Base-by-base conservation (phyloP, 2,113 vertebrate species). In the Pterophyllum scalare region DNA sequence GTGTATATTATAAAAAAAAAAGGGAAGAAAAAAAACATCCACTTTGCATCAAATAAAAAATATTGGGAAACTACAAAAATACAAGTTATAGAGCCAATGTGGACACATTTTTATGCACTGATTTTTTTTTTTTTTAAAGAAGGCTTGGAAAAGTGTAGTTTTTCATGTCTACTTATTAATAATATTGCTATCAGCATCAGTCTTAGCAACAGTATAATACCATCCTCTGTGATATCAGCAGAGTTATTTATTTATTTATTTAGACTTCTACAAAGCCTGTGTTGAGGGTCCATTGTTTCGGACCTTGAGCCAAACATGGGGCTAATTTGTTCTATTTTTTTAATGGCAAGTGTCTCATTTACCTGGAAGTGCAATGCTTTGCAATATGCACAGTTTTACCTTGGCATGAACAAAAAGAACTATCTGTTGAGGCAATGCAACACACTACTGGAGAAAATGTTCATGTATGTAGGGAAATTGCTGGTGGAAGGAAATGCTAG, bases 401-500 rank as follows among this genome's bases (percentile, higher is more conserved):
- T 65, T 58, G 38, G n/a, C 58, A 22, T 1, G 15, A 70, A 76
- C 17, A 59, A 46, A 87, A 80, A 24, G 35, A 70, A 70, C 9
- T 17, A 59, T 38, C 52, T 88, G 67, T 80, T 31, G 74, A 14
- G 3, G 7, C 17, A 61, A 58, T 77, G 52, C 35, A 6, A 77
- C 57, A 82, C 10, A 49, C 2, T 35, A 72, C 38, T 75, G 52
- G 62, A 84, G 72, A 81, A 81, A 67, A 43, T 64, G 20, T 56
- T 26, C 22, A 33, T 77, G 24, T 81, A 88, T 74, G 46, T 59
- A 77, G 28, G 12, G 6, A 74, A 79, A 75, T 38, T 78, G 60
- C 24, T 74, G 26, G 58, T 49, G 81, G 35, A 54, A 78, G 75
- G 90, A 92, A 92, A 75, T 89, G 88, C 88, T 89, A 80, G 59